Evolutionary conservation across 2,797 vertebrate genomes (phyloP).

Genomic region (Neopelma chrysocephalum): DNA sequence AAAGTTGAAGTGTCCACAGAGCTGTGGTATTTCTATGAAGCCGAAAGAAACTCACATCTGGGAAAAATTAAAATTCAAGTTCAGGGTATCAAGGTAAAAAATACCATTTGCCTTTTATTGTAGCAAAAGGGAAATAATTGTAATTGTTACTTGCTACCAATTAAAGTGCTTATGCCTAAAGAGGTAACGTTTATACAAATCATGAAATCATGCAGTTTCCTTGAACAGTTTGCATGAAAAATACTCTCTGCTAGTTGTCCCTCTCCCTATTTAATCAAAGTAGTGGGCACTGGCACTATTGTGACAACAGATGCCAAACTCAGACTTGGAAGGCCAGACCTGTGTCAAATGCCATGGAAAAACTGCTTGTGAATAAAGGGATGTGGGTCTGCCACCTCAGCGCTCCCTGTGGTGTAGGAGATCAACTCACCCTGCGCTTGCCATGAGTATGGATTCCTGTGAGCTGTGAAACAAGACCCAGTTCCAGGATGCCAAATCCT

Average conservation of each 20-base stretch:
- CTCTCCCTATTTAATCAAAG: background rate
- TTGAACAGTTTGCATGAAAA: background rate
- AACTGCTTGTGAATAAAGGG: background rate
- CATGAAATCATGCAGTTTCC: background rate
- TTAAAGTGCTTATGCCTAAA: background rate
- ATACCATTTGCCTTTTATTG: background rate
- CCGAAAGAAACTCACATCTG: background rate
- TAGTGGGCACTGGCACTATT: background rate
- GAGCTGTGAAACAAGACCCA: background rate
- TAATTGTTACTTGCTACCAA: background rate
- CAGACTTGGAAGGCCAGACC: background rate
- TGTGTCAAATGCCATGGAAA: background rate
- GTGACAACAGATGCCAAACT: background rate
- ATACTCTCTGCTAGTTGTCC: background rate
- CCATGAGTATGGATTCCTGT: accelerated
- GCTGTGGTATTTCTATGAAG: background rate
- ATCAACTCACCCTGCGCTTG: too few species aligned
- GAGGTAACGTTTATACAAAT: background rate
- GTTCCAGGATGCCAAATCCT: background rate
- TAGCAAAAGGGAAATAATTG: background rate
- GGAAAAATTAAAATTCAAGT: background rate
- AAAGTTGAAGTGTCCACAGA: background rate
- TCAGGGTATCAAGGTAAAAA: background rate
- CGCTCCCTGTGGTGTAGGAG: background rate
- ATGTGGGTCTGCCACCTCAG: background rate